Percentiles rank a stretch among this genome's conserved stretches.
phyloP scores from a whole-genome alignment of 2,797 vertebrate genomes.

The Lophotriccus pileatus region DNA sequence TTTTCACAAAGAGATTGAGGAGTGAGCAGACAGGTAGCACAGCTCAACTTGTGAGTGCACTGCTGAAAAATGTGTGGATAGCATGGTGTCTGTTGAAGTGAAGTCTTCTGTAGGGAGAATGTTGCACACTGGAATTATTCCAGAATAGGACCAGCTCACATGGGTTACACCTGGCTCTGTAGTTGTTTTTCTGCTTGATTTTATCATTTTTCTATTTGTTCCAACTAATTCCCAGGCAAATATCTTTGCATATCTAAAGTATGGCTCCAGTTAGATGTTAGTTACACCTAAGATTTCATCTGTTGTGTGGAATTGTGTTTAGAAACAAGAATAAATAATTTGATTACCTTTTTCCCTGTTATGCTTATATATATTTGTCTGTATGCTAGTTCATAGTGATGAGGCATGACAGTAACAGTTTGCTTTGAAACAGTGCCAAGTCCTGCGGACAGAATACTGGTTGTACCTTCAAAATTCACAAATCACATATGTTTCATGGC shows the following conservation, averaged over 20 bases:
- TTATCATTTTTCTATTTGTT: not conserved
- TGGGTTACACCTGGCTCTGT: not conserved
- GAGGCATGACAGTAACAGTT: not conserved
- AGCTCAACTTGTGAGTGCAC: not conserved
- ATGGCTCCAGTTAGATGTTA: not conserved
- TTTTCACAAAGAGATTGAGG: not conserved
- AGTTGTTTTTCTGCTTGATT: not conserved
- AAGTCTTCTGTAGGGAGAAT: not conserved
- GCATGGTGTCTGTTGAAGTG: fast-evolving
- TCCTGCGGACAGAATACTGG: not conserved
- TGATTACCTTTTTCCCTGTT: not conserved
- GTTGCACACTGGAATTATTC: not conserved
- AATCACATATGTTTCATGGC: too few relatives aligned
- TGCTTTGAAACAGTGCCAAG: not conserved
- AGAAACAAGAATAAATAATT: not conserved
- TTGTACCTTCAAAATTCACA: not conserved
- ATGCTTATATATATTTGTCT: not conserved
- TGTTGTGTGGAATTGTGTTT: not conserved
- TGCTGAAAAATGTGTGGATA: fast-evolving
- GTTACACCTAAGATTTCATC: not conserved
- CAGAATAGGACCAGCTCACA: not conserved
- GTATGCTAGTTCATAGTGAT: not conserved
- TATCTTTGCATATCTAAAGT: not conserved
- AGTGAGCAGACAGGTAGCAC: not conserved
- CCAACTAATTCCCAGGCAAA: not conserved